These are phyloP conservation scores for Cephus cinctus DNA, from an alignment of 1,140 invertebrate genomes.

Conservation along the genomic window DNA sequence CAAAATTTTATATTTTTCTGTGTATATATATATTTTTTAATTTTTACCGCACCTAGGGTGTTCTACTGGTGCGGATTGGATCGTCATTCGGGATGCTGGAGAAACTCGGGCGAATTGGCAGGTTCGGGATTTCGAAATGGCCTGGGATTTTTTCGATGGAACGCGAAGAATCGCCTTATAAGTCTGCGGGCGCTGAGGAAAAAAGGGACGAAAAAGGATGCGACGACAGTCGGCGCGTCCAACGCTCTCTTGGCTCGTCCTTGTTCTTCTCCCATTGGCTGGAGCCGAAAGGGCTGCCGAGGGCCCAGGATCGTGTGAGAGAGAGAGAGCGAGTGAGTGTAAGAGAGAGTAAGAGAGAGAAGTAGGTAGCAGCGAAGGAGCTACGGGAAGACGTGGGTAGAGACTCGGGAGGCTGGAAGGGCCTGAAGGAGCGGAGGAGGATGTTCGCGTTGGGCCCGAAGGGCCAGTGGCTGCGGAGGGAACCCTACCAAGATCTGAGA, in stretches of 20 bases:
- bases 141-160: constrained; percentile 43
- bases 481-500: constrained; percentile 37
- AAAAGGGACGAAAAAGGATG: constrained; percentile 29
- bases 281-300: constrained; percentile 25
- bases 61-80: too few species aligned
- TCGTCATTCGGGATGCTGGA: too few species aligned
- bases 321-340: neutral
- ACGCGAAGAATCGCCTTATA: constrained; percentile 51
- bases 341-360: neutral
- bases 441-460: neutral
- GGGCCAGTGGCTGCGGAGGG: constrained; percentile 8
- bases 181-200: constrained; percentile 28
- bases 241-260: constrained; percentile 15
- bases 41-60: neutral
- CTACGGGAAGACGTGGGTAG: too few species aligned
- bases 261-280: constrained; percentile 23
- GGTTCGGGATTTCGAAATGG: neutral
- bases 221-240: constrained; percentile 32
- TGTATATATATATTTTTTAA: neutral
- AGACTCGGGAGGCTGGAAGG: too few species aligned
- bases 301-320: neutral
- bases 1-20: neutral
- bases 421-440: constrained; percentile 7
- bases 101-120: too few species aligned
- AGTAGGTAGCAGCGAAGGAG: neutral